These are phyloP conservation scores for Ephydatia muelleri DNA, from an alignment of 37 sponge, comb jelly and placozoan genomes.

Conservation along the genomic window DNA sequence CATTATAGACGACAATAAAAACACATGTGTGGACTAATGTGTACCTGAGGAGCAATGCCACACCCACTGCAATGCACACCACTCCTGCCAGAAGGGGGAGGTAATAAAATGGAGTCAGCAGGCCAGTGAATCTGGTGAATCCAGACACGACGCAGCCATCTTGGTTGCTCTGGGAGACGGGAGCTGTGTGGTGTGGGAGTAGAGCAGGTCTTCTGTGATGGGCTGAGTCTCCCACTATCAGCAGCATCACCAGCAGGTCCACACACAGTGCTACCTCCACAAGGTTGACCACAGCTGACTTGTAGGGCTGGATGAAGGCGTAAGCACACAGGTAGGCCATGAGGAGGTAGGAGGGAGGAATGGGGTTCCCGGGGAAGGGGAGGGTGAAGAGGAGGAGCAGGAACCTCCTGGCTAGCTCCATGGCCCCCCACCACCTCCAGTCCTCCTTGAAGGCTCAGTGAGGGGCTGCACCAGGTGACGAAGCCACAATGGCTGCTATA, in stretches of 20 bases:
- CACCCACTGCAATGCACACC: too few relatives aligned
- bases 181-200: background rate
- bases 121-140: too few relatives aligned
- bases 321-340: background rate
- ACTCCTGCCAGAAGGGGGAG: too few relatives aligned
- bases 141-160: background rate
- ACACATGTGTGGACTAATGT: too few relatives aligned
- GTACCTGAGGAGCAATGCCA: too few relatives aligned
- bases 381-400: constrained; percentile 23
- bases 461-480: background rate
- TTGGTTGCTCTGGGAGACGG: background rate
- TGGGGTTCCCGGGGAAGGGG: constrained; percentile 40
- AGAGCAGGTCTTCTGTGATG: constrained; percentile 11
- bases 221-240: constrained; percentile 15
- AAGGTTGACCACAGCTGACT: constrained; percentile 13
- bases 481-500: background rate
- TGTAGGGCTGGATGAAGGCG: constrained; percentile 57
- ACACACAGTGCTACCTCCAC: constrained; percentile 28
- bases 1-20: too few relatives aligned
- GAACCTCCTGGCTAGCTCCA: constrained; percentile 38
- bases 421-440: constrained; percentile 37
- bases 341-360: constrained; percentile 8
- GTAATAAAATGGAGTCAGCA: too few relatives aligned
- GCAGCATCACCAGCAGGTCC: constrained; percentile 38
- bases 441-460: background rate